These are phyloP conservation scores for Campylomormyrus numenius DNA, from an alignment of 2,113 vertebrate genomes.

Conservation along the genomic window DNA sequence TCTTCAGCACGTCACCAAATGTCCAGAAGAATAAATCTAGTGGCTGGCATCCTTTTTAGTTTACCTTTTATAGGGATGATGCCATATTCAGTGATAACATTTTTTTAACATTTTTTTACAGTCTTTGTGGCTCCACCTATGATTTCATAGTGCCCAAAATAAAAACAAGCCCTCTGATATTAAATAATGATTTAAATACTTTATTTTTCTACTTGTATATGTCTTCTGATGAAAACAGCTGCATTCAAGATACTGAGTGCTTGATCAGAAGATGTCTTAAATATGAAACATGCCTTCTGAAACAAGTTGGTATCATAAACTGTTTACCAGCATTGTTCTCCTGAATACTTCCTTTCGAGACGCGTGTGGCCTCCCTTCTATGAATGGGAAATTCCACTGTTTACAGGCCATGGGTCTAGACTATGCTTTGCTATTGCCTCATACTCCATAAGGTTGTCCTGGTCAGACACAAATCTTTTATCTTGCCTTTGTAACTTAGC, in stretches of 20 bases:
- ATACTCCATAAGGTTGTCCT: neutral
- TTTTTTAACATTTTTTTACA: neutral
- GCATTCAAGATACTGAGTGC: neutral
- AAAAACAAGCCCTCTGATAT: neutral
- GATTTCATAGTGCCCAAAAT: neutral
- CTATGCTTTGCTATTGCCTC: neutral
- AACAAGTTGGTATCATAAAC: neutral
- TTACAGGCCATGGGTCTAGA: neutral
- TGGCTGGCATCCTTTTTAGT: neutral
- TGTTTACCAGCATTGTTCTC: neutral
- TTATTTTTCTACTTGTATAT: neutral
- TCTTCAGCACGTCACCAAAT: neutral
- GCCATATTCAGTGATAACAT: neutral
- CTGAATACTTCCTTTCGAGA: neutral
- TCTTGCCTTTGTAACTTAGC: neutral
- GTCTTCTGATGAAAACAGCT: neutral
- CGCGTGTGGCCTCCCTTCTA: neutral
- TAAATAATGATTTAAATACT: neutral
- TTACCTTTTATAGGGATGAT: neutral
- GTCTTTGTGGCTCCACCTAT: neutral
- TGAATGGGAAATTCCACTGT: neutral
- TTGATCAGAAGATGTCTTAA: neutral
- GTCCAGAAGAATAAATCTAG: neutral
- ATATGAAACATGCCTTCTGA: neutral
- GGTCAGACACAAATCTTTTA: neutral